Base-by-base conservation (phyloP, 1,140 invertebrate genomes). In the Drosophila melanogaster region DNA sequence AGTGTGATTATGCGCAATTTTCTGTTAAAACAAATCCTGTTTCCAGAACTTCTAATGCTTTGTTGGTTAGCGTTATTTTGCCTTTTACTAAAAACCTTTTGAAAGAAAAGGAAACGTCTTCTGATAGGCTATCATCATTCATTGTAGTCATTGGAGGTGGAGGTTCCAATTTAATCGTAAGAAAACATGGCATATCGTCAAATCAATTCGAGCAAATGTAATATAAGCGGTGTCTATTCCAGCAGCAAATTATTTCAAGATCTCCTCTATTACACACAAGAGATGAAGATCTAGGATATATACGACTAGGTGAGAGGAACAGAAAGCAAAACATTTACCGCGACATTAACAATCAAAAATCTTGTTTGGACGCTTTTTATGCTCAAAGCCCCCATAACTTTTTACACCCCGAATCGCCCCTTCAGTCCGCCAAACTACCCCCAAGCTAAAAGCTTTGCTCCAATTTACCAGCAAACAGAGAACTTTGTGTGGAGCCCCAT, bases 291-390 rank as follows among this genome's bases (percentile, higher is more conserved):
- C n/a, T n/a, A 17, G 15, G 35, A 33, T 65, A 30, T 17, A 30
- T 43, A 40, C n/a, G 38, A 8, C 7, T n/a, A 14, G 58, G 19
- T 37, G 15, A 30, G 33, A 40, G 43, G 50, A 62, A 33, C 51
- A 43, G 44, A 75, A 65, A 70, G 44, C 50, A 57, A 72, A 77
- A 58, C 61, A 80, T 72, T 77, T 77, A 69, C 61, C 73, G 62
- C 73, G 67, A 65, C 73, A 85, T 85, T 81, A 86, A 85, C 77
- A 86, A 86, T 86, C 81, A 86, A 54, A 50, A 80, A 84, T 69
- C 66, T 54, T 77, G 61, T 77, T 44, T 58, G 24, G 57, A 67
- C 46, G 35, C 43, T 58, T 43, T 60, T 44, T 58, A 33, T 56
- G 74, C 79, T 56, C 50, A 49, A 73, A 60, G 43, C 43, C 5